These are phyloP conservation scores for Caretta caretta DNA, from an alignment of 2,113 vertebrate genomes.

Conservation along the genomic window DNA sequence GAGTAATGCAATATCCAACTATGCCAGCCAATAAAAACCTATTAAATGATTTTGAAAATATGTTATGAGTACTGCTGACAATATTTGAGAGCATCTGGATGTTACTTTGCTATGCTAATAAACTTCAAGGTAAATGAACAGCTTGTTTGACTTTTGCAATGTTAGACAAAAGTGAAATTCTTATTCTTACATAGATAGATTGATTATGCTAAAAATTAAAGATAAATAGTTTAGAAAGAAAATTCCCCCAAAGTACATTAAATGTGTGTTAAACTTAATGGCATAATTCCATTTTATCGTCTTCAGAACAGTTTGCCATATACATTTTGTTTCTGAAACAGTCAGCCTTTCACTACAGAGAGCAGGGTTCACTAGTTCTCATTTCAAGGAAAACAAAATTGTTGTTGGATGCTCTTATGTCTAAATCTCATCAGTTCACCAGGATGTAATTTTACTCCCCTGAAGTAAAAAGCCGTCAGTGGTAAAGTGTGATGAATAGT, in stretches of 20 bases:
- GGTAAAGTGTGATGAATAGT: conserved; percentile 86
- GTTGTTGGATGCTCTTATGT: conserved; percentile 67
- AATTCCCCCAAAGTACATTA: conserved; percentile 12
- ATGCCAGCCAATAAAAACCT: conserved; percentile 27
- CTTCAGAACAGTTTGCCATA: rapidly evolving
- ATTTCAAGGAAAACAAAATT: conserved; percentile 49
- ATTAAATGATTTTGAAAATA: conserved; percentile 49
- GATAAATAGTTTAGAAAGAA: conserved; percentile 45
- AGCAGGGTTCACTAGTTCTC: neutral
- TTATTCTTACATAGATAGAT: conserved; percentile 61
- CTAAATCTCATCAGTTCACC: conserved; percentile 65
- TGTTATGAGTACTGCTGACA: conserved; percentile 54
- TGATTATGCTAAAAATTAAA: conserved; percentile 50
- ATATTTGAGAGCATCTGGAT: conserved; percentile 59
- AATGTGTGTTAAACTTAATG: neutral
- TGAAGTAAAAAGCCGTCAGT: conserved; percentile 80
- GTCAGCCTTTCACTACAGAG: conserved; percentile 5
- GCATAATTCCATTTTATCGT: neutral
- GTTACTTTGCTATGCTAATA: conserved; percentile 67
- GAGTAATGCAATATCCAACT: conserved; percentile 1
- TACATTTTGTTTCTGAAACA: neutral
- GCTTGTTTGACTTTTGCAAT: conserved; percentile 64
- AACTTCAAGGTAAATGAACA: conserved; percentile 69
- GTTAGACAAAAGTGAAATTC: conserved; percentile 67
- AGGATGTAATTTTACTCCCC: conserved; percentile 82